Conservation (phyloP, 2,113 vertebrate genomes). For the Lontra canadensis region DNA sequence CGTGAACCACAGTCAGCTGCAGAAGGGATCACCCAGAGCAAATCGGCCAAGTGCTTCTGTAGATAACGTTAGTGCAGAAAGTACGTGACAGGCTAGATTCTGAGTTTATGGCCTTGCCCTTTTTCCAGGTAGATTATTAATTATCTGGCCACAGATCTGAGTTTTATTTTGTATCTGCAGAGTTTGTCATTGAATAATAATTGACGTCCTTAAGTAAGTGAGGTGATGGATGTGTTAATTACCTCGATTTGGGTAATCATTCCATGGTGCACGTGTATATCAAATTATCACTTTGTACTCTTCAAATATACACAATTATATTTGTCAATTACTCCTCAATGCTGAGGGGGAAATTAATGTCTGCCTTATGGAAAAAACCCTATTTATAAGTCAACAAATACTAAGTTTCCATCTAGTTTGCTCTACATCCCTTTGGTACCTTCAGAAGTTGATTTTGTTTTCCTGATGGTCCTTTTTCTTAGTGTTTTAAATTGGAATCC, state of each 20-base stretch:
- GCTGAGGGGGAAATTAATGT: constrained; percentile 32
- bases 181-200: constrained; percentile 81
- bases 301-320: neutral
- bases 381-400: constrained; percentile 79
- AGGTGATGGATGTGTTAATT: neutral
- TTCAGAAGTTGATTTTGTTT: constrained; percentile 56
- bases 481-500: constrained; percentile 68
- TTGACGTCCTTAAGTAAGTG: constrained; percentile 18
- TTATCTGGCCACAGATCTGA: constrained; percentile 70
- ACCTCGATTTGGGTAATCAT: neutral
- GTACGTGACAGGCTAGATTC: constrained; percentile 88
- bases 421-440: constrained; percentile 51
- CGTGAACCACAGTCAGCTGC: constrained; percentile 82
- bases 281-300: neutral
- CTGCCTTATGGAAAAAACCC: constrained; percentile 75
- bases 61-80: constrained; percentile 88
- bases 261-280: neutral
- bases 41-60: constrained; percentile 89
- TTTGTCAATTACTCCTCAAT: neutral
- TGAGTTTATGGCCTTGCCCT: constrained; percentile 88
- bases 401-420: constrained; percentile 65
- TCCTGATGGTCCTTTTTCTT: constrained; percentile 60
- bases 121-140: constrained; percentile 83
- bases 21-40: constrained; percentile 88
- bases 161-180: constrained; percentile 81